Conservation (phyloP, 1,140 invertebrate species). For the Ladona fulva region DNA sequence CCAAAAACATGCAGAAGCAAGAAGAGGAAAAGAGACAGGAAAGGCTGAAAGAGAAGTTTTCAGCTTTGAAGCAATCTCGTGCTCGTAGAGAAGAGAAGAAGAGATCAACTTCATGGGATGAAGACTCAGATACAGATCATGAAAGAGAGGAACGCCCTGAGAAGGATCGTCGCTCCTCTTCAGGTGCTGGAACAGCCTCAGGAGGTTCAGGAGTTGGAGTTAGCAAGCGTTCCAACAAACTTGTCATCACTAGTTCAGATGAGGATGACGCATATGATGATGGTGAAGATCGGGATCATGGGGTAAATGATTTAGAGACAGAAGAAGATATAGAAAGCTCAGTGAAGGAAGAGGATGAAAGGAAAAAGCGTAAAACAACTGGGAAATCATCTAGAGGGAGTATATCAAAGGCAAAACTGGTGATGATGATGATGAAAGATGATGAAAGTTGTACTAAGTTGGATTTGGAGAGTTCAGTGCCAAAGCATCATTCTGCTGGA, state of each 20-base stretch:
- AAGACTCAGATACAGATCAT: conserved; percentile 56
- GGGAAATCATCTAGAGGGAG: conserved; percentile 49
- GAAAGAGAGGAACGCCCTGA: conserved; percentile 18
- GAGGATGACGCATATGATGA: background rate
- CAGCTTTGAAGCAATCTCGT: conserved; percentile 74
- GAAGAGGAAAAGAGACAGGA: conserved; percentile 81
- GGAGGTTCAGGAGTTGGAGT: conserved; percentile 25
- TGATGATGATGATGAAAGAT: too few relatives aligned
- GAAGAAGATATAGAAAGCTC: background rate
- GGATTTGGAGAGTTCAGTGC: conserved; percentile 33
- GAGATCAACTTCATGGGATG: conserved; percentile 75
- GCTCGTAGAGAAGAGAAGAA: conserved; percentile 79
- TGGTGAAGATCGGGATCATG: conserved; percentile 11
- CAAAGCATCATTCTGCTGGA: background rate
- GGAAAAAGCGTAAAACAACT: conserved; percentile 35
- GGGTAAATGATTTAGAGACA: background rate
- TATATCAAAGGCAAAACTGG: conserved; percentile 16
- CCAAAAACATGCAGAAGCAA: conserved; percentile 82
- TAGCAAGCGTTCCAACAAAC: conserved; percentile 33
- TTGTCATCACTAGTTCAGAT: conserved; percentile 41
- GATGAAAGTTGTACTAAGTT: conserved; percentile 38
- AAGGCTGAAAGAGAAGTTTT: conserved; percentile 81
- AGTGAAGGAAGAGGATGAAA: background rate
- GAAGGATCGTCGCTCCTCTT: background rate
- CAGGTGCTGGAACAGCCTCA: background rate